These are phyloP conservation scores for Cyrtonyx montezumae DNA, from an alignment of 2,113 vertebrate species.

Conservation along the genomic window DNA sequence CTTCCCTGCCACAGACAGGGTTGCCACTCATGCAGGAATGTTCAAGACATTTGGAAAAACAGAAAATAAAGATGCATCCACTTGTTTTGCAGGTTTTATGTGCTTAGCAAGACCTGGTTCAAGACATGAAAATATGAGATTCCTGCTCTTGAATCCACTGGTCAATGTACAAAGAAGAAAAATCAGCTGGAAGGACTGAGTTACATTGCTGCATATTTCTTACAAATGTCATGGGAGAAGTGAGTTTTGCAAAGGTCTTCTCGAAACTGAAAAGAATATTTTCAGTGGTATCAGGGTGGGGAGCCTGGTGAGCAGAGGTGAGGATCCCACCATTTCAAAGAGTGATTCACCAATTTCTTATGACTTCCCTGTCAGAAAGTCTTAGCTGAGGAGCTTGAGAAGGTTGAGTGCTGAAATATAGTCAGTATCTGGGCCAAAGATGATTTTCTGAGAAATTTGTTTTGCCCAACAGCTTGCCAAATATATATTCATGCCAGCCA, in stretches of 20 bases:
- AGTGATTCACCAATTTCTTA: not conserved
- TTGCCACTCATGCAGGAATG: not conserved
- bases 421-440: slow-evolving; percentile 33
- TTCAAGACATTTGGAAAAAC: not conserved
- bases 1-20: too few relatives aligned
- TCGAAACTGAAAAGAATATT: not conserved
- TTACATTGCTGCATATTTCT: not conserved
- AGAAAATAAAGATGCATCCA: not conserved
- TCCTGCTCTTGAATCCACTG: not conserved
- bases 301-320: not conserved
- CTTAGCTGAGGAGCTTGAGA: slow-evolving; percentile 26
- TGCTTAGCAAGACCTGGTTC: not conserved
- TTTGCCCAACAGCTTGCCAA: slow-evolving; percentile 58
- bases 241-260: not conserved
- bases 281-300: not conserved
- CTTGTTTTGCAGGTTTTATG: not conserved
- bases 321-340: slow-evolving; percentile 1
- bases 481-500: slow-evolving; percentile 65
- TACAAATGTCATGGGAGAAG: not conserved
- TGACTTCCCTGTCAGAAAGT: slow-evolving; percentile 7
- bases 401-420: slow-evolving; percentile 16
- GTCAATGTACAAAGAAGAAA: not conserved
- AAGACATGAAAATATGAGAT: not conserved
- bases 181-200: not conserved
- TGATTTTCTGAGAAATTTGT: slow-evolving; percentile 47